A percentile compares a stretch with the other conserved stretches of the same genome.
Evolutionary conservation across 2,113 vertebrate genomes (phyloP).

Genomic region (Percina caprodes): DNA sequence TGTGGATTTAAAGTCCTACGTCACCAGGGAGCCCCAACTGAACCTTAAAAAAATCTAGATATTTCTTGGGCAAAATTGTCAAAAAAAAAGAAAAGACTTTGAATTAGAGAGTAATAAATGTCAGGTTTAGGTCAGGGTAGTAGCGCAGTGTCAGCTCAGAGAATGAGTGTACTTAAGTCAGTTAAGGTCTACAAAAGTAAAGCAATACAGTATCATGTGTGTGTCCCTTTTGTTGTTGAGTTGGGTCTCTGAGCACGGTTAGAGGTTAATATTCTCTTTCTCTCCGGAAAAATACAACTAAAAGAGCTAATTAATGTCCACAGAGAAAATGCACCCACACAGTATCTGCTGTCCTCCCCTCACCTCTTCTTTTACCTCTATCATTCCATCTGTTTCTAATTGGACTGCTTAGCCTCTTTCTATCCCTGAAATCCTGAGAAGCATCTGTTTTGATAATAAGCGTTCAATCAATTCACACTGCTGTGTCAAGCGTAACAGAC

Average conservation of each 20-base stretch:
- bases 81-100: background rate
- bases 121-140: background rate
- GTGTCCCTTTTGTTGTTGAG: constrained; percentile 1
- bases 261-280: constrained; percentile 19
- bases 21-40: background rate
- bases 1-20: background rate
- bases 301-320: constrained; percentile 35
- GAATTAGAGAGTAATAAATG: background rate
- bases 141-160: background rate
- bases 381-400: constrained; percentile 39
- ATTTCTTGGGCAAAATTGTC: background rate
- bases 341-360: constrained; percentile 22
- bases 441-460: constrained; percentile 54
- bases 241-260: constrained; percentile 4
- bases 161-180: background rate
- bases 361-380: constrained; percentile 25
- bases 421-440: constrained; percentile 26
- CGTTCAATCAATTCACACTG: constrained; percentile 52
- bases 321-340: background rate
- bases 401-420: background rate
- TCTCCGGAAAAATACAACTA: constrained; percentile 9
- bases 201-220: background rate
- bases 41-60: background rate
- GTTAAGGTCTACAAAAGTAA: background rate
- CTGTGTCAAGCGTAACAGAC: constrained; percentile 25